A percentile compares a stretch with the other conserved stretches of the same genome.
phyloP scores from a whole-genome alignment of 2,113 vertebrate species.

The Pedionomus torquatus region DNA sequence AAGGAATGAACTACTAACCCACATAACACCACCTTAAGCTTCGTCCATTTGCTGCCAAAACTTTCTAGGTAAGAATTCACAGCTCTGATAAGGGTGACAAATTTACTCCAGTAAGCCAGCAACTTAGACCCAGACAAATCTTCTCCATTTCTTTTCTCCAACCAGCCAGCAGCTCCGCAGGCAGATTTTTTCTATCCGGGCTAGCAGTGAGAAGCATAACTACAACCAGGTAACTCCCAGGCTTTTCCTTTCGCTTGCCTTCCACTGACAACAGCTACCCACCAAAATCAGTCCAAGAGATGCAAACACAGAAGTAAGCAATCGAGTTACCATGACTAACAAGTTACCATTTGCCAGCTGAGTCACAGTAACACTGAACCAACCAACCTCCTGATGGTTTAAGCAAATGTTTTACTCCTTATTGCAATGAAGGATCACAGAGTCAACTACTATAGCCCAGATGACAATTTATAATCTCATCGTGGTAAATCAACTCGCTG shows the following conservation, averaged over 20 bases:
- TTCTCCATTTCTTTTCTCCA: background rate
- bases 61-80: background rate
- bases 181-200: background rate
- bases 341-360: background rate
- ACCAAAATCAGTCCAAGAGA: background rate
- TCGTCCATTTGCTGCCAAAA: background rate
- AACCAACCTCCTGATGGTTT: background rate
- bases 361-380: background rate
- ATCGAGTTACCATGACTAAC: background rate
- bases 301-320: background rate
- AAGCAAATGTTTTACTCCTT: background rate
- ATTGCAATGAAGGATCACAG: background rate
- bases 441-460: background rate
- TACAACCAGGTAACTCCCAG: background rate
- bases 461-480: background rate
- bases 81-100: background rate
- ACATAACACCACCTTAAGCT: background rate
- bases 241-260: background rate
- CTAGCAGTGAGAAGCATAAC: background rate
- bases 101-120: background rate
- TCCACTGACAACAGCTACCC: background rate
- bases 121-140: background rate
- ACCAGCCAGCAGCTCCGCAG: background rate
- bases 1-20: background rate
- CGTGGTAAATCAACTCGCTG: conserved; percentile 26